phyloP scores from a whole-genome alignment of 2,797 vertebrate genomes.

The Catostomus latipinnis region DNA sequence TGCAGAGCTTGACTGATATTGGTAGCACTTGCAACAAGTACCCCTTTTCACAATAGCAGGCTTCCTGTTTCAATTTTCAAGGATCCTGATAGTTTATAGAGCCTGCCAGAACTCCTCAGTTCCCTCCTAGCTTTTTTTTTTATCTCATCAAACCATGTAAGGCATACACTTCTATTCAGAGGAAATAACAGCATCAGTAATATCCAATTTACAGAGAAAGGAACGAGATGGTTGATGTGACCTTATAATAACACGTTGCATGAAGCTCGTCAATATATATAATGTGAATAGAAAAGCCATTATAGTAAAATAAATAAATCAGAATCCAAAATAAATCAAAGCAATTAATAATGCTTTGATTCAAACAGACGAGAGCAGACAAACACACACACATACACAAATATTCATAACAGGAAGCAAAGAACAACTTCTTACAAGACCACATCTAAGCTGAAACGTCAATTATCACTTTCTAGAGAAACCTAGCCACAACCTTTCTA shows the following conservation, averaged over 20 bases:
- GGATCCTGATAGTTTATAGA: constrained; percentile 72
- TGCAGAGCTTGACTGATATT: constrained; percentile 78
- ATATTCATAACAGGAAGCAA: constrained; percentile 63
- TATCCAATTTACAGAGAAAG: constrained; percentile 83
- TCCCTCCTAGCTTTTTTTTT: constrained; percentile 50
- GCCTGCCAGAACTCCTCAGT: not conserved
- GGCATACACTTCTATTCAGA: constrained; percentile 80
- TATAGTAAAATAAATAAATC: constrained; percentile 80
- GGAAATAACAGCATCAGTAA: constrained; percentile 79
- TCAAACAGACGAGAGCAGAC: constrained; percentile 76
- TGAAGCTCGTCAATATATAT: constrained; percentile 79
- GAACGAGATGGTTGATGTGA: constrained; percentile 79
- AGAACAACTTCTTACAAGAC: constrained; percentile 68
- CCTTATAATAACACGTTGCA: constrained; percentile 83
- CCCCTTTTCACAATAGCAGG: constrained; percentile 72
- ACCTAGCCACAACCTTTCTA: constrained; percentile 47
- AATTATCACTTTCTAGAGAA: constrained; percentile 61
- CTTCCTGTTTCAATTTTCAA: constrained; percentile 80
- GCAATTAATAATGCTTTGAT: constrained; percentile 83
- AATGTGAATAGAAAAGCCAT: constrained; percentile 80
- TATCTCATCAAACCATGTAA: constrained; percentile 71
- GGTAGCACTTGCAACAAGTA: constrained; percentile 74
- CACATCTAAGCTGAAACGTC: constrained; percentile 46
- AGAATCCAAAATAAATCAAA: constrained; percentile 81
- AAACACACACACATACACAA: constrained; percentile 56